Percentiles rank a stretch among this genome's conserved stretches.
These are phyloP conservation scores for Pinna nobilis DNA, from an alignment of 1,140 invertebrate genomes.

Conservation along the genomic window DNA sequence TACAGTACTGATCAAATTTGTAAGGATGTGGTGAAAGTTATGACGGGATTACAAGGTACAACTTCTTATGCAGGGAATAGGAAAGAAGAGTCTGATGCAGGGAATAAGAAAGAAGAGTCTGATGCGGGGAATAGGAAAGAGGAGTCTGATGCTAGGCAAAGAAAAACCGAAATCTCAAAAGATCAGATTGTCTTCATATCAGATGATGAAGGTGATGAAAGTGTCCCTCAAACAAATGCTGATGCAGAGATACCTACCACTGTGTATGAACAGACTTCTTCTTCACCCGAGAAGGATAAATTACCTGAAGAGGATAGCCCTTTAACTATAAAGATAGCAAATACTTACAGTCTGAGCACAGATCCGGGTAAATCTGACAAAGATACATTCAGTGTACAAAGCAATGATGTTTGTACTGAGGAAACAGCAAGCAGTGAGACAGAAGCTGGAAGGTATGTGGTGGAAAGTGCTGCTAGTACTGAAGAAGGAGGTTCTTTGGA, in stretches of 20 bases:
- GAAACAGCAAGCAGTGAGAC: background rate
- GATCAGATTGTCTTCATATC: constrained; percentile 26
- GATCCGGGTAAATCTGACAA: constrained; percentile 14
- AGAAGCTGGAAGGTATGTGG: background rate
- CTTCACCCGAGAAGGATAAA: background rate
- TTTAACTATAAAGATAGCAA: constrained; percentile 35
- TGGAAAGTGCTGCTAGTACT: background rate
- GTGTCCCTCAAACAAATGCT: background rate
- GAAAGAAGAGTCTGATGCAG: background rate
- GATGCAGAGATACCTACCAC: background rate
- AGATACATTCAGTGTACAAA: background rate
- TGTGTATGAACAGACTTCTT: background rate
- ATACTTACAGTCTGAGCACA: constrained; percentile 37
- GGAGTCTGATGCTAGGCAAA: background rate
- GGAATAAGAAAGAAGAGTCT: background rate
- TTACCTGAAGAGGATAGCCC: constrained; percentile 4
- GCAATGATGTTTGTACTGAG: background rate
- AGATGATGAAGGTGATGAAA: constrained; percentile 29
- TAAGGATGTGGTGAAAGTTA: constrained; percentile 23
- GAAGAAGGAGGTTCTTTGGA: background rate
- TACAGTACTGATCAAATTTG: background rate
- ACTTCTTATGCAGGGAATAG: background rate
- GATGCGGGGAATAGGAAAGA: background rate
- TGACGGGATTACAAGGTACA: constrained; percentile 17
- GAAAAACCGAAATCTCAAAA: background rate